Evolutionary conservation across 2,888 invertebrate genomes (phyloP), one percentile per base, ranked within the genome.

Genomic region (Hirtodrosophila trivittata): DNA sequence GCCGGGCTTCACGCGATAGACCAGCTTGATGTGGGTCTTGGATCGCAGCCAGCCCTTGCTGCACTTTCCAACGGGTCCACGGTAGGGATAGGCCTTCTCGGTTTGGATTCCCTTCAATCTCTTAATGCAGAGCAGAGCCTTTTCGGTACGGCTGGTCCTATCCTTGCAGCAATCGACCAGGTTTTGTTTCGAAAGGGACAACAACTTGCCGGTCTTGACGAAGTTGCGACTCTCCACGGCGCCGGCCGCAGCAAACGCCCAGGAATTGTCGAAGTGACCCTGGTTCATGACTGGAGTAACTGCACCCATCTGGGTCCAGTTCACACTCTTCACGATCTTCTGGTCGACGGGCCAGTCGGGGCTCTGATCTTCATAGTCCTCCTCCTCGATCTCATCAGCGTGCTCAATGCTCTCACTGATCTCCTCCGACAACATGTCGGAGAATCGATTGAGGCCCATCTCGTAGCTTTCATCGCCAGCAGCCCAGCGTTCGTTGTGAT

Each of bases 221-320:
- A 65, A 59, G 28, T 55, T 14, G 7, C 39, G 68, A 21, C 74
- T 69, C 37, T 51, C 60, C 0, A 47, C 16, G 0, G 35, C 59
- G 2, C 50, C 68, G 12, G 68, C 50, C 0, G 54, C 46, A 1
- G 73, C 68, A 37, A 69, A 73, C 33, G 60, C 74, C 74, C 74
- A 69, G 5, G 74, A 67, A 6, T 43, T 55, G 14, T 73, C 51
- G 10, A 55, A 62, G 7, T 60, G 51, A 0, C 38, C 69, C 42
- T 56, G 37, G 12, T 30, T 12, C 1, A 1, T 1, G 1, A 68
- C 75, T 8, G 54, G 50, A 9, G 63, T 18, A 1, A 74, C 70
- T 0, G 55, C 63, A 1, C 49, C 38, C 37, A 52, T 10, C 26
- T 33, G 4, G 0, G 60, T 45, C 69, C 69, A 74, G 43, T 74